Conservation (phyloP, 2,797 vertebrate species). For the Okamejei kenojei region DNA sequence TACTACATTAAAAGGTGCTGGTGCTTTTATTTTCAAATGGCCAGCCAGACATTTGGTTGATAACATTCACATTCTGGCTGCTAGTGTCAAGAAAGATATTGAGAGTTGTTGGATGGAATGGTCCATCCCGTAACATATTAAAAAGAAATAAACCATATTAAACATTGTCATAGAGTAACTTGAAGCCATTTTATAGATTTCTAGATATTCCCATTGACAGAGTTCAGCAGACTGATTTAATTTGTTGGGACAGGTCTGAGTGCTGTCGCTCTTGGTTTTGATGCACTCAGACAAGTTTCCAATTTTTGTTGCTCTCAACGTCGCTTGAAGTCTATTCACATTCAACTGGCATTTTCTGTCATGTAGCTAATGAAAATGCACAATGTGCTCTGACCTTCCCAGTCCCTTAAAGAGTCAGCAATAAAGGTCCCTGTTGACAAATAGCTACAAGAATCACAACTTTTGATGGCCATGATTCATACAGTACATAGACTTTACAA, state of each 20-base stretch:
- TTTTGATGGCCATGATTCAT: neutral
- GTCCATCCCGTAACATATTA: neutral
- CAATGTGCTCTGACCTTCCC: neutral
- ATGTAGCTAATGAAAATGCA: neutral
- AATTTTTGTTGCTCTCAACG: neutral
- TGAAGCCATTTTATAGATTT: neutral
- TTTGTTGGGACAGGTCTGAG: neutral
- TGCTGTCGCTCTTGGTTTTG: neutral
- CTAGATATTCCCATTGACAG: neutral
- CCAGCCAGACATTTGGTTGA: too few relatives aligned
- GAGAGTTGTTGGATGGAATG: neutral
- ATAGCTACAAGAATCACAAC: neutral
- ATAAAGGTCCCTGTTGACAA: too few relatives aligned
- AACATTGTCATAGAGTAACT: neutral
- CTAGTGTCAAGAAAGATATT: too few relatives aligned
- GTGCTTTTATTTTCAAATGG: too few relatives aligned
- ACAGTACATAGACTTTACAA: neutral
- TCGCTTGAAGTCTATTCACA: neutral
- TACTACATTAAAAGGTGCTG: too few relatives aligned
- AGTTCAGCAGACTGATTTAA: neutral
- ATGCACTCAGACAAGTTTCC: neutral
- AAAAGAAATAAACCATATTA: neutral
- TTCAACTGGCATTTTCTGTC: neutral
- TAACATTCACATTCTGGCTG: too few relatives aligned
- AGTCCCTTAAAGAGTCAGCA: too few relatives aligned